phyloP scores from a whole-genome alignment of 2,113 vertebrate species.

The Myodes glareolus region DNA sequence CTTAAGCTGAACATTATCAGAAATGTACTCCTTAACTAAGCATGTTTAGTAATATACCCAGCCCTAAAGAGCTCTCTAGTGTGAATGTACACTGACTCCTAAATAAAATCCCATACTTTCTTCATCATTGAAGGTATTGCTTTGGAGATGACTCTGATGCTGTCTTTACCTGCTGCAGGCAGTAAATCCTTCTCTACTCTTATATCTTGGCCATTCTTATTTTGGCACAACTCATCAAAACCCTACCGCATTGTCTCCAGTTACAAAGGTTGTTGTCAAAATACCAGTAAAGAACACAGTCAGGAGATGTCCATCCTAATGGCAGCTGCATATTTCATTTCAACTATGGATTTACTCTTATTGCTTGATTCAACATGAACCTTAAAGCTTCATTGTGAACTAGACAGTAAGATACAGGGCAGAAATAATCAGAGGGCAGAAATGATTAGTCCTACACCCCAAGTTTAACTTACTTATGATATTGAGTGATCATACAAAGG shows the following conservation, averaged over 20 bases:
- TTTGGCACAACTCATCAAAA: not conserved
- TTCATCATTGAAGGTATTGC: not conserved
- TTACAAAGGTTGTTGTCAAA: not conserved
- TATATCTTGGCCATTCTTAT: not conserved
- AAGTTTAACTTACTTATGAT: not conserved
- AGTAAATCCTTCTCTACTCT: not conserved
- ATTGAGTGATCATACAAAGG: constrained; percentile 18
- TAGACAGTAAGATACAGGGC: not conserved
- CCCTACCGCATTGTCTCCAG: not conserved
- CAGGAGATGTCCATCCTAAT: not conserved
- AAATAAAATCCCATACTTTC: not conserved
- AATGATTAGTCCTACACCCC: not conserved
- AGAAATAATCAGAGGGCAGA: constrained; percentile 29
- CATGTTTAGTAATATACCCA: not conserved
- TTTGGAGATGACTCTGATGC: not conserved
- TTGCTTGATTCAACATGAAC: not conserved
- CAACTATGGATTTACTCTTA: not conserved
- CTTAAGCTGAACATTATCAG: not conserved
- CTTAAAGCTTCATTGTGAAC: not conserved
- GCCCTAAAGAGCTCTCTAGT: not conserved
- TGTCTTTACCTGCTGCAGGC: not conserved
- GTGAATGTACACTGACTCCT: not conserved
- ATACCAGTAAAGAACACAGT: not conserved
- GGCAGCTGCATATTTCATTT: not conserved
- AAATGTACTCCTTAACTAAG: not conserved